These are phyloP conservation scores for Delia radicum DNA, from an alignment of 1,140 invertebrate genomes.

Conservation along the genomic window DNA sequence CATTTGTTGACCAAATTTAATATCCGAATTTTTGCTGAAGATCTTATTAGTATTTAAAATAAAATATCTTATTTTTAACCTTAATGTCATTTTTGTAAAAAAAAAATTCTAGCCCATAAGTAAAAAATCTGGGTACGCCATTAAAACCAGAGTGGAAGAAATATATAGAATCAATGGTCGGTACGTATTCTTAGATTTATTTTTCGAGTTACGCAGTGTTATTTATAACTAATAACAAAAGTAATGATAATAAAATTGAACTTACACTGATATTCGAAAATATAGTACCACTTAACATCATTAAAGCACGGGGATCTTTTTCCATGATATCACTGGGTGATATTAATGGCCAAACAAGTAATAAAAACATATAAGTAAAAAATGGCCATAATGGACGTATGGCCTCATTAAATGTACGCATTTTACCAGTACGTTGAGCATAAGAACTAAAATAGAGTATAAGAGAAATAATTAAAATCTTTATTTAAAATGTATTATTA, in stretches of 20 bases:
- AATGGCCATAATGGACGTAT: constrained; percentile 82
- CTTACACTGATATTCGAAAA: constrained; percentile 96
- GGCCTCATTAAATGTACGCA: constrained; percentile 72
- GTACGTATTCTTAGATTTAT: too few relatives aligned
- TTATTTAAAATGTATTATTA: constrained; percentile 62
- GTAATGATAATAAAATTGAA: constrained; percentile 40
- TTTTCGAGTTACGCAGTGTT: too few relatives aligned
- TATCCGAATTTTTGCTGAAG: too few relatives aligned
- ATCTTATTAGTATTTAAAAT: too few relatives aligned
- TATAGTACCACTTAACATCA: constrained; percentile 83
- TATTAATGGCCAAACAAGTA: constrained; percentile 74
- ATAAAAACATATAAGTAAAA: constrained; percentile 69
- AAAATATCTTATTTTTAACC: too few relatives aligned
- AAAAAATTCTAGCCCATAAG: too few relatives aligned
- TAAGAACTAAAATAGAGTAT: constrained; percentile 66
- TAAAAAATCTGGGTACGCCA: too few relatives aligned
- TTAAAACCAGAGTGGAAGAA: background rate
- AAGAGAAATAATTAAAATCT: constrained; percentile 18
- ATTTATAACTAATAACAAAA: background rate
- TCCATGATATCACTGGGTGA: constrained; percentile 79
- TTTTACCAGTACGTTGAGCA: constrained; percentile 78
- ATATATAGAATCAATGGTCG: background rate
- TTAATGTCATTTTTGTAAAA: too few relatives aligned
- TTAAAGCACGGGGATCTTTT: constrained; percentile 79
- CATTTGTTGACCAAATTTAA: too few relatives aligned